These are phyloP conservation scores for Catagonus wagneri DNA, from an alignment of 2,113 vertebrate species.

Conservation along the genomic window DNA sequence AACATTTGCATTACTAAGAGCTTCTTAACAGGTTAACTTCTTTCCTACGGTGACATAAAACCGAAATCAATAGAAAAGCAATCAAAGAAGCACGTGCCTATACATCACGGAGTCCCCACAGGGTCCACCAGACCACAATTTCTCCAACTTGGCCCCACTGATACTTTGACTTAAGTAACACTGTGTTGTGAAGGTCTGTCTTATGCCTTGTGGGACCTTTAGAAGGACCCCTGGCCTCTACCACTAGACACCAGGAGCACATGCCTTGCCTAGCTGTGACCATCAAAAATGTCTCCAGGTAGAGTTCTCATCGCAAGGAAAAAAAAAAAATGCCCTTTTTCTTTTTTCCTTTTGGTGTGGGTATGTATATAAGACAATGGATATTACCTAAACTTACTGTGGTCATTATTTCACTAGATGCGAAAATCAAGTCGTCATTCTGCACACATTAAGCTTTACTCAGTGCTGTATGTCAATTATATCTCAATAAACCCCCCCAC, in stretches of 20 bases:
- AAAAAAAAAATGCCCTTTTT: not conserved
- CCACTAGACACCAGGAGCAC: not conserved
- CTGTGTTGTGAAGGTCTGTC: not conserved
- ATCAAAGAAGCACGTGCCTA: not conserved
- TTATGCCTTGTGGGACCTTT: not conserved
- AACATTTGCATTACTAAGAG: not conserved
- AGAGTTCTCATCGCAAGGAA: not conserved
- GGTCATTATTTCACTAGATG: not conserved
- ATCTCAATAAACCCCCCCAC: not conserved
- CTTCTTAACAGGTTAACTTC: constrained; percentile 23
- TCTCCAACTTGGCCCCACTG: not conserved
- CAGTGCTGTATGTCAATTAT: not conserved
- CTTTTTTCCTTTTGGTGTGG: not conserved
- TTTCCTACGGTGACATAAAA: not conserved
- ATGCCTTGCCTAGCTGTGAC: not conserved
- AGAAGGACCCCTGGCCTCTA: not conserved
- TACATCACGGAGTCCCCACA: not conserved
- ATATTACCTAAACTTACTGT: not conserved
- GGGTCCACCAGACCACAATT: not conserved
- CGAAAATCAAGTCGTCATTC: not conserved
- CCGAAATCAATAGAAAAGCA: not conserved
- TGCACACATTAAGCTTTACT: not conserved
- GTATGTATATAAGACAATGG: not conserved
- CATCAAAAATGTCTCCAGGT: not conserved
- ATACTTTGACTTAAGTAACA: not conserved